Conservation (phyloP, 2,797 vertebrate species). For the Acanthurus leucopareius region DNA sequence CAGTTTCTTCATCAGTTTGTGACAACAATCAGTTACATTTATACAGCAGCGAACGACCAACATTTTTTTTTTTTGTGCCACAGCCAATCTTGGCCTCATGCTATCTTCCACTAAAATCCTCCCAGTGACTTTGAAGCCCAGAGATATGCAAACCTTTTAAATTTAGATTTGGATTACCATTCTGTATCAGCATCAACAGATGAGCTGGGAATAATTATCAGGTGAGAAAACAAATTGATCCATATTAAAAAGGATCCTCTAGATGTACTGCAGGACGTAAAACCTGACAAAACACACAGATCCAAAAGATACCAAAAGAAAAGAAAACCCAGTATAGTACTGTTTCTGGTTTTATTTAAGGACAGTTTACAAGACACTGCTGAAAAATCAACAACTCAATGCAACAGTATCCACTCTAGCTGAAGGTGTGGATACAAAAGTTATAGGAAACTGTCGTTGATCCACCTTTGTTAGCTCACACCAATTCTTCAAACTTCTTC, state of each 20-base stretch:
- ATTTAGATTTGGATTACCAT: background rate
- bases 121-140: background rate
- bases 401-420: too few relatives aligned
- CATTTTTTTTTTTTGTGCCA: background rate
- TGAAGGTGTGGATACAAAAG: background rate
- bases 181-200: background rate
- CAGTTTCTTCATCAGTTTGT: background rate
- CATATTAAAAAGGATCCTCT: background rate
- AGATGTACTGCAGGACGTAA: background rate
- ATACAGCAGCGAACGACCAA: background rate
- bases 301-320: background rate
- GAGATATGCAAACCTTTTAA: too few relatives aligned
- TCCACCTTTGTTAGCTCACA: background rate
- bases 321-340: too few relatives aligned
- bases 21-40: background rate
- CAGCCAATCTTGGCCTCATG: background rate
- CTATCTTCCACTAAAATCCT: background rate
- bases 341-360: too few relatives aligned
- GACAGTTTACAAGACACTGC: background rate
- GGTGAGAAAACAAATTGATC: background rate
- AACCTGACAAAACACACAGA: background rate
- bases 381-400: background rate
- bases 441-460: background rate
- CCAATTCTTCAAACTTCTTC: too few relatives aligned
- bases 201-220: too few relatives aligned